Evolutionary conservation across 30 jellyfish, hydroid and myxozoan species (phyloP).

Genomic region (Cassiopea xamachana): DNA sequence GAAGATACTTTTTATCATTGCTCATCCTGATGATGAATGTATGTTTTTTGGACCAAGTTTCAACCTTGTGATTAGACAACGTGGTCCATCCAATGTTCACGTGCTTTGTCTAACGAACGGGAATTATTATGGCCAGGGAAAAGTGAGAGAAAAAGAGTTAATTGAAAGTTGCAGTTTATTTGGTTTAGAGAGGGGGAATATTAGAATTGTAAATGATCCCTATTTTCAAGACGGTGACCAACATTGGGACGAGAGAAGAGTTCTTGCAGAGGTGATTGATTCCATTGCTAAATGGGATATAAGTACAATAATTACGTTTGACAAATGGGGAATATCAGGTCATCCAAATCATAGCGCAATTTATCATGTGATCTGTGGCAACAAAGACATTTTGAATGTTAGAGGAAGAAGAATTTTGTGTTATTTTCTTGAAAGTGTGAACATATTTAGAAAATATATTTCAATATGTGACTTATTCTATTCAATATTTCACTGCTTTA

Average conservation of each 20-base stretch:
- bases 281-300: neutral
- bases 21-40: conserved; percentile 97
- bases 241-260: conserved; percentile 63
- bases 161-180: conserved; percentile 39
- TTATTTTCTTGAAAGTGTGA: conserved; percentile 44
- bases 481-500: conserved; percentile 16
- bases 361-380: conserved; percentile 22
- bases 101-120: conserved; percentile 83
- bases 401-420: neutral
- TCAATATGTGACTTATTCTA: conserved; percentile 57
- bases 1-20: conserved; percentile 64
- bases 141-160: conserved; percentile 64
- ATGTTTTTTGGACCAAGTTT: conserved; percentile 91
- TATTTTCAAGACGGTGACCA: conserved; percentile 66
- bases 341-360: conserved; percentile 73
- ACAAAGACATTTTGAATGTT: neutral
- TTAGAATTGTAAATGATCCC: conserved; percentile 44
- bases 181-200: conserved; percentile 39
- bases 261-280: conserved; percentile 3
- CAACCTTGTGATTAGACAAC: neutral
- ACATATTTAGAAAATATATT: conserved; percentile 64
- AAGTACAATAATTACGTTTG: conserved; percentile 57
- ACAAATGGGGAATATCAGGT: conserved; percentile 79
- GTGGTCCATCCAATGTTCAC: conserved; percentile 42
- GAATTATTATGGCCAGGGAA: conserved; percentile 73